Base-by-base conservation (phyloP, 2,888 invertebrate genomes). In the Buathra laborator region DNA sequence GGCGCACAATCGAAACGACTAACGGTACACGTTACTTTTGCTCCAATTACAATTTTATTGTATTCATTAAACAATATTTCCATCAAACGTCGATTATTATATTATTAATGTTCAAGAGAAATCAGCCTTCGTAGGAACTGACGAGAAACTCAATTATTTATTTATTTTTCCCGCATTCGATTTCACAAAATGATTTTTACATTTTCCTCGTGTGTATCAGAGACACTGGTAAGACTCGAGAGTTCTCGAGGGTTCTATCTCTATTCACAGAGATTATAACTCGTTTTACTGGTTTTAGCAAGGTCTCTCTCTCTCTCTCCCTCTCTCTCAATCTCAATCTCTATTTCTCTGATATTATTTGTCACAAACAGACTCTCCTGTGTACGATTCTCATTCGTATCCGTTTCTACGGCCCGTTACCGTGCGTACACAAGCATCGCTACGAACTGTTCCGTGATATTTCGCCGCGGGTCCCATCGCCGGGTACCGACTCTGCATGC, bases 211-310 rank as follows among this genome's bases (percentile, higher is more conserved):
- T 29, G 14, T 37, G 14, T 24, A 37, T 9, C 37, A 37, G n/a
- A 32, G 7, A 62, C 62, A n/a, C 62, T 6, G 14, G 3, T n/a
- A 6, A 32, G 29, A 12, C 48, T n/a, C 43, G 12, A 7, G 16
- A 48, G 9, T 48, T 48, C 44, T 59, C 3, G 14, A 66, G 51
- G 44, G 56, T 75, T 46, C 10, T 76, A 10, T 66, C 43, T 76
- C 44, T 16, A 56, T 51, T 70, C 48, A 43, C 48, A 51, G 19
- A 56, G 66, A 56, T 12, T 46, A 24, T 19, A 83, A 83, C 76
- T 72, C 77, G 84, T 81, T 81, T 67, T 62, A 84, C 81, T 76
- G 59, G 81, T 84, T 81, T 12, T 19, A 19, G 56, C 71, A 72
- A 72, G 59, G 77, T 72, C 56, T 56, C 56, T 10, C 37, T 37